phyloP scores from a whole-genome alignment of 2,797 vertebrate species.

The Furcifer pardalis region DNA sequence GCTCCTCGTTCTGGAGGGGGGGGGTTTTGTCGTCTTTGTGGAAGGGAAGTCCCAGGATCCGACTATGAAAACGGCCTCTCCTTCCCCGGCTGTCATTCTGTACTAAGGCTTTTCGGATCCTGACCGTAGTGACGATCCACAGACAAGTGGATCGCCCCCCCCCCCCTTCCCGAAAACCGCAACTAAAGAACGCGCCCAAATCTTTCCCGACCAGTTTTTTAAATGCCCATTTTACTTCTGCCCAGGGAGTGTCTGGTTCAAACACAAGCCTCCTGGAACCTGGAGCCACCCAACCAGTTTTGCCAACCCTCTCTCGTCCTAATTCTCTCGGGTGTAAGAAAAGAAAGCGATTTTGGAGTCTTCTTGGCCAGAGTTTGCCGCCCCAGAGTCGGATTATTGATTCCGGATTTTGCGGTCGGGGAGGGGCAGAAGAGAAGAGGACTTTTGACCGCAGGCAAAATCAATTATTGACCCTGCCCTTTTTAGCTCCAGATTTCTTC shows the following conservation, averaged over 20 bases:
- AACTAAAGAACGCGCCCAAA: constrained; percentile 6
- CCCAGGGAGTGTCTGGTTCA: constrained; percentile 21
- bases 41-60: no score
- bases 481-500: background rate
- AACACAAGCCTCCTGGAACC: constrained; percentile 5
- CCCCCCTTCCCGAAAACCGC: background rate
- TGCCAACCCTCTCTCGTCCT: background rate
- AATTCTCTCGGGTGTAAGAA: background rate
- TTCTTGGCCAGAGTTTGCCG: background rate
- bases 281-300: constrained; percentile 14
- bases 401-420: background rate
- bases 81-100: background rate
- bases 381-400: background rate
- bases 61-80: no score
- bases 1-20: background rate
- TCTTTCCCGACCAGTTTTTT: constrained; percentile 9
- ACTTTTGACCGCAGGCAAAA: background rate
- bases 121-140: background rate
- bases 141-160: background rate
- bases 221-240: constrained; percentile 16
- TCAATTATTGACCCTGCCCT: background rate
- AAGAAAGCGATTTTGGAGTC: background rate
- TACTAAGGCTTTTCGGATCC: background rate
- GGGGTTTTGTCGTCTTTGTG: no score
- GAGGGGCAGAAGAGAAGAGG: background rate